A percentile compares a stretch with the other conserved stretches of the same genome.
These are phyloP conservation scores for Percopsis omiscomaycus DNA, from an alignment of 2,797 vertebrate species.

Conservation along the genomic window DNA sequence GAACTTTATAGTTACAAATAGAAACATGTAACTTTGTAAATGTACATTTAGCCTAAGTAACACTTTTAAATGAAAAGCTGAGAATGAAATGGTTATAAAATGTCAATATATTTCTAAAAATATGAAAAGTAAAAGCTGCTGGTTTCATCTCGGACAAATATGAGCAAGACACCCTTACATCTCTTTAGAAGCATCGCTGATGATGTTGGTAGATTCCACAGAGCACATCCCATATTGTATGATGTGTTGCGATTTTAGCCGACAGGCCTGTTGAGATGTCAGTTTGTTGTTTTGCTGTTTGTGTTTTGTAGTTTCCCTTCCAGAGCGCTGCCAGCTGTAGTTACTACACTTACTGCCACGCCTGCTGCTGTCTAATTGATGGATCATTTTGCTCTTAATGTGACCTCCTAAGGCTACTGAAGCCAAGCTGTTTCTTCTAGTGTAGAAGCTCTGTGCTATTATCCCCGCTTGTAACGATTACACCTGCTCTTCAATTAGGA, in stretches of 20 bases:
- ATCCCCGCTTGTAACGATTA: conserved; percentile 43
- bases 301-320: neutral
- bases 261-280: conserved; percentile 2
- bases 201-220: conserved; percentile 36
- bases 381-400: conserved; percentile 76
- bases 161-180: conserved; percentile 1
- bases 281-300: neutral
- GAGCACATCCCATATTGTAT: conserved; percentile 29
- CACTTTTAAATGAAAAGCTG: neutral
- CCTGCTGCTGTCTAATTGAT: conserved; percentile 74
- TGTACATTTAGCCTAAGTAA: conserved; percentile 6
- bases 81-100: conserved; percentile 6
- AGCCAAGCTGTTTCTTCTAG: conserved; percentile 66
- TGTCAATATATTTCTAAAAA: neutral
- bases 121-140: conserved; percentile 2
- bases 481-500: conserved; percentile 67
- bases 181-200: conserved; percentile 12
- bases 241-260: conserved; percentile 55
- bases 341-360: conserved; percentile 63
- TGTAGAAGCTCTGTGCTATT: conserved; percentile 63
- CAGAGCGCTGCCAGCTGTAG: conserved; percentile 57
- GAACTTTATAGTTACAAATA: too few species aligned
- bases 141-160: conserved; percentile 56
- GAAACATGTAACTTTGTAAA: neutral
- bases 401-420: conserved; percentile 73